Evolutionary conservation across 2,113 vertebrate genomes (phyloP), one percentile per base, ranked within the genome.

Genomic region (Percina caprodes): DNA sequence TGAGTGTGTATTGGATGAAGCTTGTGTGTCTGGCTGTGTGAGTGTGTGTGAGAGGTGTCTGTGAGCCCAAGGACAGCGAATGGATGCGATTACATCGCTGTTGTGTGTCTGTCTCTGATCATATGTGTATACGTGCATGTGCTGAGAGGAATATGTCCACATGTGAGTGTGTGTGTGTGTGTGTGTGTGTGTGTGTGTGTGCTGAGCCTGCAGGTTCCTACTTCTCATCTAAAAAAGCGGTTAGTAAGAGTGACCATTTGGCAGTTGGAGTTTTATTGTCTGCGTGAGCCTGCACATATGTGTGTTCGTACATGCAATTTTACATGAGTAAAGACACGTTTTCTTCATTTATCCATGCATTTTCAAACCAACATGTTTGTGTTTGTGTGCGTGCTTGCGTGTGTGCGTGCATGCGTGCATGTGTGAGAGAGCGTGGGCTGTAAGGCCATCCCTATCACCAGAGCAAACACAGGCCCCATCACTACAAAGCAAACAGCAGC

Each of bases 381-480:
- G 55, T 72, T 61, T 42, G 24, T 48, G 55, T 62, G 73, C 42
- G 62, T 45, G 51, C 35, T 59, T 74, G 51, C 42, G 56, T 68
- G 42, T 69, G 61, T 77, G 69, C 23, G 68, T n/a, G 54, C 26
- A 24, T 26, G 67, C 24, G 68, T 30, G 49, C 69, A 56, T 45
- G 65, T 21, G 23, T 76, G 56, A n/a, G 72, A 4, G 52, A 3
- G 63, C 7, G 52, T 30, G 58, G 68, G 65, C 33, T n/a, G 23
- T 76, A 73, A 85, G 88, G 82, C 77, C 74, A 16, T 83, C 56
- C 86, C 85, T 74, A 86, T 91, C 90, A 88, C 69, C 88, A 91
- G 85, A 83, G 67, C 86, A 91, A 92, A 92, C 89, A 90, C 23
- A 74, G 65, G 74, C 70, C 88, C 88, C 89, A 91, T 94, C 86